phyloP scores from a whole-genome alignment of 30 jellyfish, hydroid and myxozoan species.

The Catostylus mosaicus region DNA sequence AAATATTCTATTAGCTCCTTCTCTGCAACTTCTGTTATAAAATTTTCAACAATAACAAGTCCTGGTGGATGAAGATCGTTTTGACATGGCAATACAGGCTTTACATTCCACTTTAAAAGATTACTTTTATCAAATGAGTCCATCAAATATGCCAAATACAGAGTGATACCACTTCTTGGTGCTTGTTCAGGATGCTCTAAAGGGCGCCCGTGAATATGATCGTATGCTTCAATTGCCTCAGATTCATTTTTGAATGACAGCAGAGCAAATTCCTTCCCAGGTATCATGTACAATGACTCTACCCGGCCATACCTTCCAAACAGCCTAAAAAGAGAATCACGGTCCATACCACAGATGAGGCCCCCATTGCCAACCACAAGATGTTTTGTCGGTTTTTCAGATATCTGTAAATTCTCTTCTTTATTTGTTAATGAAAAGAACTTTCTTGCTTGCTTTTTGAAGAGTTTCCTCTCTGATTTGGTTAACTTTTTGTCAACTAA shows the following conservation, averaged over 20 bases:
- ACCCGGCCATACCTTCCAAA: constrained; percentile 75
- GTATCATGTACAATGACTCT: constrained; percentile 66
- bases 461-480: constrained; percentile 70
- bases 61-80: constrained; percentile 68
- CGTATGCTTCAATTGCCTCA: constrained; percentile 59
- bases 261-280: constrained; percentile 78
- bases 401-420: constrained; percentile 31
- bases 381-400: constrained; percentile 84
- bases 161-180: constrained; percentile 17
- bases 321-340: constrained; percentile 49
- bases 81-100: constrained; percentile 44
- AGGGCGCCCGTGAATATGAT: constrained; percentile 57
- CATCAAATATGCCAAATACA: constrained; percentile 58
- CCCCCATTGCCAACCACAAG: constrained; percentile 94
- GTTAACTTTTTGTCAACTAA: constrained; percentile 29
- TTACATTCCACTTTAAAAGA: constrained; percentile 19
- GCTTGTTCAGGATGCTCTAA: constrained; percentile 22
- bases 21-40: constrained; percentile 65
- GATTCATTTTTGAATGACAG: constrained; percentile 42
- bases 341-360: constrained; percentile 76
- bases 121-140: constrained; percentile 6
- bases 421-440: constrained; percentile 51
- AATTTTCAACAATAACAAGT: constrained; percentile 59
- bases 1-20: constrained; percentile 57
- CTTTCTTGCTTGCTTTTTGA: constrained; percentile 78